A percentile compares a stretch with the other conserved stretches of the same genome.
phyloP scores from a whole-genome alignment of 2,113 vertebrate species.

The Strigops habroptila region DNA sequence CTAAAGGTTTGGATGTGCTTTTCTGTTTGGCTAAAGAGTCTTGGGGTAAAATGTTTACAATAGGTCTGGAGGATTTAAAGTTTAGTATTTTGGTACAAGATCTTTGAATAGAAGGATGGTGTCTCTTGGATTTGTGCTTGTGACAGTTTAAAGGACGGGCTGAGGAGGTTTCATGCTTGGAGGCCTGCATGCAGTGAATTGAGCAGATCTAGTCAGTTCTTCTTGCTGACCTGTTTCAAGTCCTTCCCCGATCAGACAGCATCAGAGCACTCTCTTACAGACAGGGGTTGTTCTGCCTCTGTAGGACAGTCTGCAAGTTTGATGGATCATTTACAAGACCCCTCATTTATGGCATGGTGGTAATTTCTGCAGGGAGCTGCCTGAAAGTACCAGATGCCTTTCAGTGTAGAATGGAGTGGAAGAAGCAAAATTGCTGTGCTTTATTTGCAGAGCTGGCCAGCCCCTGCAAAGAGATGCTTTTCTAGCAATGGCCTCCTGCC shows the following conservation, averaged over 20 bases:
- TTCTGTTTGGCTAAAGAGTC: not conserved
- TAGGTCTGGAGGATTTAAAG: not conserved
- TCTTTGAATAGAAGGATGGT: not conserved
- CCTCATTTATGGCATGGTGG: not conserved
- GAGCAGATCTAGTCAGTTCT: not conserved
- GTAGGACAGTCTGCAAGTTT: not conserved
- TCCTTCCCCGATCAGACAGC: not conserved
- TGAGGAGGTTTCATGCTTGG: not conserved
- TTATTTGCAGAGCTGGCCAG: not conserved
- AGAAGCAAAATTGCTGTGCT: not conserved
- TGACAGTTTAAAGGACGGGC: not conserved
- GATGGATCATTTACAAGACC: not conserved
- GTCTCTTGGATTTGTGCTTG: not conserved
- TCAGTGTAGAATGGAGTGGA: not conserved
- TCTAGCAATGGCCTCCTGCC: slow-evolving; percentile 5
- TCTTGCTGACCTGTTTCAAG: not conserved
- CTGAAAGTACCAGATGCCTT: not conserved
- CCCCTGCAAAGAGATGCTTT: not conserved
- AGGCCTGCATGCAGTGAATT: not conserved
- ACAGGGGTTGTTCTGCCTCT: not conserved
- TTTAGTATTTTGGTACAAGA: not conserved
- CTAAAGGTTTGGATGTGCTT: not conserved
- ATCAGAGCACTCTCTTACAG: not conserved
- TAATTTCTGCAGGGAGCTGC: not conserved
- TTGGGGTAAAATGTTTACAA: not conserved